A percentile compares a stretch with the other conserved stretches of the same genome.
Evolutionary conservation across 2,113 vertebrate species (phyloP).

Genomic region (Dromiciops gliroides): DNA sequence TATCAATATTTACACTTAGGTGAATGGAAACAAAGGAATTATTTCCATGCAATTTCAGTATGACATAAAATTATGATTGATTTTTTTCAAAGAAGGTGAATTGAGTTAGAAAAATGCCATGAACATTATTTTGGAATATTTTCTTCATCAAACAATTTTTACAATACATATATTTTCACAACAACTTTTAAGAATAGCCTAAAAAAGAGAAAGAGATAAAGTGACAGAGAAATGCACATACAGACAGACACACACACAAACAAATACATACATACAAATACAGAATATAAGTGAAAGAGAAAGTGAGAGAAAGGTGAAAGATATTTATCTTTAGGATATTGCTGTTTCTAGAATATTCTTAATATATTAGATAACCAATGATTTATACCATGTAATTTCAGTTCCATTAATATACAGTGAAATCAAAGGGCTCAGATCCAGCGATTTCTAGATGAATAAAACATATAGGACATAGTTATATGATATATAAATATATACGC

Average conservation of each 20-base stretch:
- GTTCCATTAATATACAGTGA: neutral
- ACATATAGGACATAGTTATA: neutral
- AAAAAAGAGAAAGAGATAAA: neutral
- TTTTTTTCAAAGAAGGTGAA: neutral
- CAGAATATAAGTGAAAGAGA: too few species aligned
- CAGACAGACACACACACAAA: neutral
- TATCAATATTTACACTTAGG: neutral
- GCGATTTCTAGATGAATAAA: neutral
- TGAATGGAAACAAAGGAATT: neutral
- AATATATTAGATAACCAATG: neutral
- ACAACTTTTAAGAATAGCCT: neutral
- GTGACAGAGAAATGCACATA: too few species aligned
- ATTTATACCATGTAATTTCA: neutral
- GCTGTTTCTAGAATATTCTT: neutral
- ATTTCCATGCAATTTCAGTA: neutral
- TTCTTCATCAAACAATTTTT: neutral
- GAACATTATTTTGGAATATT: neutral
- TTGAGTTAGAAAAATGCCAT: neutral
- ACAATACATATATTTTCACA: neutral
- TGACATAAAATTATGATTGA: neutral
- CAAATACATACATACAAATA: too few species aligned
- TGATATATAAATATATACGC: too few species aligned
- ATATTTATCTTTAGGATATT: neutral
- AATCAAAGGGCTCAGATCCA: neutral
- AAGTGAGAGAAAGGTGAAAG: neutral